Evolutionary conservation across 2,888 invertebrate species (phyloP), one percentile per base, ranked within the genome.

Genomic region (Belgica antarctica): DNA sequence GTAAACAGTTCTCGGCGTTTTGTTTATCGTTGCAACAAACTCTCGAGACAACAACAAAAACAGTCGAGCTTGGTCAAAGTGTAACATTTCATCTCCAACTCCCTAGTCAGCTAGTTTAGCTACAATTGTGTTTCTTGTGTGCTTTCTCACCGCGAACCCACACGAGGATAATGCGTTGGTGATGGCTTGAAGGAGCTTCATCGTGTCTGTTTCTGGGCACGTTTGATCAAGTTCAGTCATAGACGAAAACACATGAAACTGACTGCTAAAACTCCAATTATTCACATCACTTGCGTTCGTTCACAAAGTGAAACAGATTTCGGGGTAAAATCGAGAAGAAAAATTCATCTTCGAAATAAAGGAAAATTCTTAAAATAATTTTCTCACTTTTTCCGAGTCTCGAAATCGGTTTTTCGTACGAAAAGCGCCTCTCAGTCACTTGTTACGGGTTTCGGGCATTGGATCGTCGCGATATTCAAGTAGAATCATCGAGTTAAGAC

Each of bases 311-410:
- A 62, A 41, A 24, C 34, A 63, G 19, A 63, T 19, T 41, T 63
- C 24, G 25, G 24, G 12, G 62, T 22, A 62, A 62, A 25, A 59
- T 25, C 12, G 19, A 62, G 31, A 62, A 61, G 15, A 61, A 63
- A 65, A 63, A 63, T 62, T 57, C 2, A 24, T 22, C 25, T 61
- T 61, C 15, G 27, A 62, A 34, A 62, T 17, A n/a, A 28, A 61
- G 15, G n/a, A 25, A 61, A 62, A 34, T 31, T 68, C 57, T 68
- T 57, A 68, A 68, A 68, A 68, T 68, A 68, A 68, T 68, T 68
- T 57, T 62, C 24, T 31, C 47, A 8, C 12, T 31, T 31, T 31
- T 31, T 5, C 12, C 12, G 34, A 31, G 34, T 31, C 12, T 12
- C 5, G 34, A 31, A 31, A 31, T 31, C 5, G 5, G 5, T 7